Evolutionary conservation across 53 echinoderm and acorn worm species (phyloP), one percentile per base, ranked within the genome.

Genomic region (Astropecten irregularis): DNA sequence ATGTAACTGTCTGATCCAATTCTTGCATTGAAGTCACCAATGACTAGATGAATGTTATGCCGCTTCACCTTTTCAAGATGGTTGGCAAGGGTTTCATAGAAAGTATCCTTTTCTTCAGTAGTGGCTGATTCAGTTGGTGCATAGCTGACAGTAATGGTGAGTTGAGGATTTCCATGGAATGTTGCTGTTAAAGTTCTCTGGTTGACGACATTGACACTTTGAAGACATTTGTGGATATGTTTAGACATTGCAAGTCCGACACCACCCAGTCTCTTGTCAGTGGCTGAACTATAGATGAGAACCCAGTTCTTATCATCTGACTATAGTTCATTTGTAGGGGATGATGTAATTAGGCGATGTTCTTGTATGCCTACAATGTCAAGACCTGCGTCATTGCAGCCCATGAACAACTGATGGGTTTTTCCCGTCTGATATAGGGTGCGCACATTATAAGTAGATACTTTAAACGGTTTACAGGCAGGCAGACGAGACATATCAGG

Each of bases 291-390:
- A 8, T 77, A 77, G 30, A 77, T 20, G 9, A 76, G 21, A 15
- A 76, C 76, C 76, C 76, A 76, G 39, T 54, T 76, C 33, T 25
- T 76, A 26, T 76, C 76, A 55, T 76, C 76, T 30, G 76, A 76
- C 76, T 57, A 76, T 1, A 76, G 56, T 31, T 76, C 76, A 3
- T 76, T 36, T 15, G 34, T 76, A 0, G 20, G 51, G 7, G 1
- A 2, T 0, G 51, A 6, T 0, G 76, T 76, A 19, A 54, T 76
- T 6, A 76, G 66, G 0, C 39, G 66, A 66, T 66, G 66, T 16
- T 66, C 66, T 19, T 66, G 66, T 2, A 66, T 20, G 19, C 38
- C 66, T 13, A 37, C 19, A 36, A n/a, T n/a, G n/a, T n/a, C n/a
- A n/a, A n/a, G n/a, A n/a, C n/a, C n/a, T n/a, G n/a, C n/a, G n/a